These are phyloP conservation scores for Alces alces DNA, from an alignment of 2,113 vertebrate species.

Conservation along the genomic window DNA sequence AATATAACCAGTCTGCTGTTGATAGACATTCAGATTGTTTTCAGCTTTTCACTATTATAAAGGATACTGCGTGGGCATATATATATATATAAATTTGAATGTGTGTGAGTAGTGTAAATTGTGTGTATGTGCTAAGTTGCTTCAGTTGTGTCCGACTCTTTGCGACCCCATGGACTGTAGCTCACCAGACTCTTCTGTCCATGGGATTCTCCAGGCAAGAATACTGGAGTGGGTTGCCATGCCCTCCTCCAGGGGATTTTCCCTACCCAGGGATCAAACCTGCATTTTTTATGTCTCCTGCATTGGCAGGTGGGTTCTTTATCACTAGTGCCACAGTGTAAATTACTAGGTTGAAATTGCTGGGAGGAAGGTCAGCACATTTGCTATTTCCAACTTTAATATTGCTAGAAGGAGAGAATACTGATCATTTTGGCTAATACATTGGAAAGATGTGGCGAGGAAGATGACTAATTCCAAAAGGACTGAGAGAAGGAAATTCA, in stretches of 20 bases:
- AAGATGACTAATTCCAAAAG: background rate
- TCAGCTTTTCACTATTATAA: background rate
- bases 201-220: background rate
- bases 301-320: background rate
- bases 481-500: background rate
- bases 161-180: background rate
- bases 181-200: background rate
- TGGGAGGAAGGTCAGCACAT: background rate
- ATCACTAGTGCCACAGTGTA: background rate
- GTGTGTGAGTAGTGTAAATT: background rate
- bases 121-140: background rate
- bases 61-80: background rate
- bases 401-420: background rate
- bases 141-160: background rate
- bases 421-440: background rate
- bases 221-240: background rate
- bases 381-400: background rate
- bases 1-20: background rate
- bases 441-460: background rate
- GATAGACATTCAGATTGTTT: background rate
- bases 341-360: background rate
- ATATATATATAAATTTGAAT: background rate
- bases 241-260: background rate
- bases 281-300: background rate
- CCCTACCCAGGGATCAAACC: background rate